Evolutionary conservation across 2,888 invertebrate genomes (phyloP).

Genomic region (Meteorus cinctellus): DNA sequence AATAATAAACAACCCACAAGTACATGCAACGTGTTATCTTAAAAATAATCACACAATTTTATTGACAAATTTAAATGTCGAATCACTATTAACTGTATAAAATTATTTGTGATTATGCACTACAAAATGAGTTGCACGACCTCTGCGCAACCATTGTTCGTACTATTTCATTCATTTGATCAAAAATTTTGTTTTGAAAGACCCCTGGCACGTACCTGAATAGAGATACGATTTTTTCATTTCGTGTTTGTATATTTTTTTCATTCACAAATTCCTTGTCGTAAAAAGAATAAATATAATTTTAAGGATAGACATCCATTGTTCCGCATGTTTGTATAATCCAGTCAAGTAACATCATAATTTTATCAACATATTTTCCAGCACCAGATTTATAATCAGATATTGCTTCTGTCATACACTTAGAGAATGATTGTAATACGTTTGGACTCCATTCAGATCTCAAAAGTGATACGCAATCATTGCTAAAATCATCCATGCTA

Average conservation of each 20-base stretch:
- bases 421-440: conserved; percentile 62
- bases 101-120: neutral
- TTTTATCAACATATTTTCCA: conserved; percentile 61
- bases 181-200: neutral
- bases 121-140: neutral
- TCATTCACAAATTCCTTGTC: neutral
- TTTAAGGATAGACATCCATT: conserved; percentile 55
- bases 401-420: conserved; percentile 64
- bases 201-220: neutral
- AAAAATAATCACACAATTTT: neutral
- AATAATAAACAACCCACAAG: neutral
- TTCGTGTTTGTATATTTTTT: neutral
- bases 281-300: neutral
- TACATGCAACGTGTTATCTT: neutral
- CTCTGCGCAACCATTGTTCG: neutral
- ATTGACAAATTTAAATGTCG: neutral
- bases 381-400: conserved; percentile 57
- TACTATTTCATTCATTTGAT: neutral
- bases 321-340: conserved; percentile 64
- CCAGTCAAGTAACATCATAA: conserved; percentile 66
- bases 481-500: conserved; percentile 78
- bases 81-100: neutral
- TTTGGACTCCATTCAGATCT: conserved; percentile 79
- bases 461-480: conserved; percentile 81
- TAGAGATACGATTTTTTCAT: neutral